Base-by-base conservation (phyloP, 1,140 invertebrate species). In the Drosophila quadrilineata region DNA sequence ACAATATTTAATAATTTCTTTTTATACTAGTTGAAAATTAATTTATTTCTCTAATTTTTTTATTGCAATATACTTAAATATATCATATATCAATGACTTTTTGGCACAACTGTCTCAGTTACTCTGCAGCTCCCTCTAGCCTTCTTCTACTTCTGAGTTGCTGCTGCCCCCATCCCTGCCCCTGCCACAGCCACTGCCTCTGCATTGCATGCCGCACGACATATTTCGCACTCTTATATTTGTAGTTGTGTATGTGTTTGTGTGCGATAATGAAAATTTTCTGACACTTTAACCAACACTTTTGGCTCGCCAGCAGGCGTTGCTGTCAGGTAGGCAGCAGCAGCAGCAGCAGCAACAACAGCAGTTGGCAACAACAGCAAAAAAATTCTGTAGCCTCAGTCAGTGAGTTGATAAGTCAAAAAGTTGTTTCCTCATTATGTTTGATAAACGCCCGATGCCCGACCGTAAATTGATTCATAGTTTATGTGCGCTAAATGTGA, bases 211-310 rank as follows among this genome's bases (percentile, higher is more conserved):
- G 77, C 79, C 73, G 77, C 77, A 82, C 77, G 77, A 82, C 77
- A 82, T 82, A 84, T 82, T 82, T 77, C 57, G 73, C 77, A 67
- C 66, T 36, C 62, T 64, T 43, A 28, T n/a, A n/a, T n/a, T 4
- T 49, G n/a, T 45, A 14, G 22, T 17, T 56, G 41, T 58, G 16
- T 65, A 36, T 28, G 35, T 49, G 6, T 49, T 43, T 43, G 62
- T 73, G 72, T 65, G 76, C 72, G 77, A 84, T 82, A 82, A 82
- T 84, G 76, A 82, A 82, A 74, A 77, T 77, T 82, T 82, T 82
- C 77, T 82, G 77, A 82, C 77, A 82, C 77, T 84, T 82, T 82
- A 84, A 84, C 77, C 77, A 82, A 82, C 77, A 84, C 79, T 84
- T 82, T 73, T 70, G 80, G 77, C 62, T 72, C 56, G 75, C 73